phyloP scores from a whole-genome alignment of 2,888 invertebrate genomes.

The Ophioninae sp. region DNA sequence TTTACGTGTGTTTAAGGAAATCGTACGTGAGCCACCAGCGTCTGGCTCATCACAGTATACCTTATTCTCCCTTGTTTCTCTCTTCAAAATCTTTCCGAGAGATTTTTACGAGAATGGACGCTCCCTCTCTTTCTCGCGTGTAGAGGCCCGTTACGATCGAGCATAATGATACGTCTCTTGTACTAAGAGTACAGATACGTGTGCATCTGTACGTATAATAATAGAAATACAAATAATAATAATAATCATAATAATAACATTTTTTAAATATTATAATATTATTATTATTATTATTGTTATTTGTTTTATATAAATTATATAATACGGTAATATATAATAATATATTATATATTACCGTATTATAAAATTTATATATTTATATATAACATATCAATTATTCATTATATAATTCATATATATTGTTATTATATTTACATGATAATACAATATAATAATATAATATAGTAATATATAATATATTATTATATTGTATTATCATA shows the following conservation, averaged over 20 bases:
- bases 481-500: too few species aligned
- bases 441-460: neutral
- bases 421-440: neutral
- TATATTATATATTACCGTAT: too few species aligned
- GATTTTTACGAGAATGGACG: constrained; percentile 33
- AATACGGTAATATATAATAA: too few species aligned
- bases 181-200: constrained; percentile 5
- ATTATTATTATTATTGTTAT: too few species aligned
- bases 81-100: constrained; percentile 16
- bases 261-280: too few species aligned
- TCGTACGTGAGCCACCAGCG: constrained; percentile 24
- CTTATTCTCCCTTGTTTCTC: constrained; percentile 37
- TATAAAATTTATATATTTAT: too few species aligned
- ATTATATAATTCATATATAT: neutral
- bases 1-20: constrained; percentile 27
- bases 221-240: too few species aligned
- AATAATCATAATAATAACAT: too few species aligned
- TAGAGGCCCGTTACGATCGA: constrained; percentile 54
- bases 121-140: constrained; percentile 2
- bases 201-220: neutral
- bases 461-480: neutral
- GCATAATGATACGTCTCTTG: constrained; percentile 60
- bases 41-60: constrained; percentile 53
- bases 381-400: neutral
- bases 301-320: too few species aligned